Evolutionary conservation across 2,797 vertebrate species (phyloP).

Genomic region (Myotis vivesi): DNA sequence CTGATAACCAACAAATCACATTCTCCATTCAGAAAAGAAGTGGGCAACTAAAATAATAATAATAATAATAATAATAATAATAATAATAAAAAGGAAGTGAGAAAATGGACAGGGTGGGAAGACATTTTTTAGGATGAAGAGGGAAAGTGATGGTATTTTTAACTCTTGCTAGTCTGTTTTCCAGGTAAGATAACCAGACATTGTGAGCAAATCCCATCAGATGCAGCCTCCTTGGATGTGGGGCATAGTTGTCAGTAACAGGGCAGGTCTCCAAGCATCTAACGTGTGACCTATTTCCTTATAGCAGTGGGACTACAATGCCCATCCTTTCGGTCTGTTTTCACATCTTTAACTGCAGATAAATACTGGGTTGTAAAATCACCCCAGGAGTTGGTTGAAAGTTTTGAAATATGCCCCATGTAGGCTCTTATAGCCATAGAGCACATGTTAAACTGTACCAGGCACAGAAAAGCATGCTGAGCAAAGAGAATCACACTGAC

Average conservation of each 20-base stretch:
- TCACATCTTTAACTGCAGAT: not conserved
- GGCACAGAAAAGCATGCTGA: not conserved
- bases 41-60: not conserved
- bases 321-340: not conserved
- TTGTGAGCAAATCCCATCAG: not conserved
- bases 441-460: not conserved
- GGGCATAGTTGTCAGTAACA: not conserved
- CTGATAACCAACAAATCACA: not conserved
- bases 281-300: not conserved
- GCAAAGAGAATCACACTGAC: not conserved
- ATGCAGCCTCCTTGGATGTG: not conserved
- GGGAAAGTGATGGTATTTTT: not conserved
- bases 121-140: not conserved
- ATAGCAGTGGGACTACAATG: not conserved
- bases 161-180: not conserved
- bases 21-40: constrained; percentile 28
- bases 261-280: not conserved
- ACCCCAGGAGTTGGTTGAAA: not conserved
- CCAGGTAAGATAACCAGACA: not conserved
- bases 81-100: not conserved
- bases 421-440: not conserved
- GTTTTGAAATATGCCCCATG: not conserved
- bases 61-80: too few species aligned
- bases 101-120: not conserved
- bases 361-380: not conserved